Evolutionary conservation across 2,888 invertebrate genomes (phyloP).

Genomic region (Tanaodytes sp.): DNA sequence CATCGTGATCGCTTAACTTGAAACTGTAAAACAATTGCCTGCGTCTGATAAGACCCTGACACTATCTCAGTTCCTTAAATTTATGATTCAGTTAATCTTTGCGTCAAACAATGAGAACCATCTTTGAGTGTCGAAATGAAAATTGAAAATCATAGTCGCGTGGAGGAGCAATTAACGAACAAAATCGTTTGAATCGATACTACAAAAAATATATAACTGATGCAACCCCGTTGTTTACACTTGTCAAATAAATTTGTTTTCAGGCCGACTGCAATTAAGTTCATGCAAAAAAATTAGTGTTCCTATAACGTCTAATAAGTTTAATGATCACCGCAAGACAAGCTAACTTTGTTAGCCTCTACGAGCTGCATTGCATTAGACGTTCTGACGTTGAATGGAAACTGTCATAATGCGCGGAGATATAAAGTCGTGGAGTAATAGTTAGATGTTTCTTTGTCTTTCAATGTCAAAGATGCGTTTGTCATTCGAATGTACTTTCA

Average conservation of each 20-base stretch:
- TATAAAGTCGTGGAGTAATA: constrained; percentile 31
- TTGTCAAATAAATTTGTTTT: too few species aligned
- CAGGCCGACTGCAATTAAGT: too few species aligned
- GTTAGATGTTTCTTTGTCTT: constrained; percentile 43
- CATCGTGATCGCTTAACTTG: constrained; percentile 30
- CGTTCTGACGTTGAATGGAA: constrained; percentile 24
- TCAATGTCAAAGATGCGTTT: constrained; percentile 48
- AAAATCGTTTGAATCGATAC: too few species aligned
- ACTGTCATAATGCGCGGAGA: constrained; percentile 6
- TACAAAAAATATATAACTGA: too few species aligned
- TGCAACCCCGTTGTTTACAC: too few species aligned
- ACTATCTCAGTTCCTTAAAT: constrained; percentile 43
- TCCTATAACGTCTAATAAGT: too few species aligned
- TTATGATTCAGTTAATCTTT: constrained; percentile 47
- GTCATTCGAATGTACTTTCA: constrained; percentile 41
- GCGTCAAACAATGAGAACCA: constrained; percentile 29
- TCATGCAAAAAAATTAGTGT: too few species aligned
- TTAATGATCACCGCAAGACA: too few species aligned
- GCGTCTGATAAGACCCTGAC: constrained; percentile 38
- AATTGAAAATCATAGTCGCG: background rate
- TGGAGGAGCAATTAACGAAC: too few species aligned
- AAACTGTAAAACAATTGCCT: constrained; percentile 43
- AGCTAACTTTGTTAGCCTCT: too few species aligned
- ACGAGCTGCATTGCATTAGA: too few species aligned
- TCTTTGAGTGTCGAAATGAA: constrained; percentile 7